A percentile compares a stretch with the other conserved stretches of the same genome.
Evolutionary conservation across 2,888 invertebrate species (phyloP).

Genomic region (Synergus japonicus): DNA sequence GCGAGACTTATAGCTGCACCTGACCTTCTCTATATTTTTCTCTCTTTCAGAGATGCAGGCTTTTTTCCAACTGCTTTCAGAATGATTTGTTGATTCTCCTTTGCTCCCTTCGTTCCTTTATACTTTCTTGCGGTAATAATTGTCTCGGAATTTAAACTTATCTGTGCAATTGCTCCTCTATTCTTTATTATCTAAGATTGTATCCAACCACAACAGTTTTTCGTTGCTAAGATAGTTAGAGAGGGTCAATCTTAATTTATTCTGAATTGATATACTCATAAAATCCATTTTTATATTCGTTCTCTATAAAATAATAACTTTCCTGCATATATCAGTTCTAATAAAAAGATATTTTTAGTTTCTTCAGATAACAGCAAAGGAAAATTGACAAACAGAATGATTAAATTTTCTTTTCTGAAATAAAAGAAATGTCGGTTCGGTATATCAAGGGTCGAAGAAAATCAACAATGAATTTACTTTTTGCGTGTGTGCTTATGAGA

Average conservation of each 20-base stretch:
- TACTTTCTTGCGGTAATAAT: conserved; percentile 28
- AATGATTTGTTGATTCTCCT: conserved; percentile 35
- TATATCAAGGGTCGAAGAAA: background rate
- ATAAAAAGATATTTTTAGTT: background rate
- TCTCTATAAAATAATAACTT: background rate
- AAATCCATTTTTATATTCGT: no score
- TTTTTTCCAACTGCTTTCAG: conserved; percentile 29
- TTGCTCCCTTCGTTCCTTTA: conserved; percentile 4
- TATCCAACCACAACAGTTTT: background rate
- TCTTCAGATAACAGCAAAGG: background rate
- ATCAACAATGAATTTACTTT: conserved; percentile 38
- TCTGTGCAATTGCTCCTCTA: conserved; percentile 21
- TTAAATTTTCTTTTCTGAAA: background rate
- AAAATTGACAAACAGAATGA: background rate
- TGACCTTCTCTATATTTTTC: conserved; percentile 38
- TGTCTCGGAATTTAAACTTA: conserved; percentile 16
- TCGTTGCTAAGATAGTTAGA: background rate
- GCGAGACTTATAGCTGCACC: conserved; percentile 41
- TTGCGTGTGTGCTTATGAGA: conserved; percentile 20
- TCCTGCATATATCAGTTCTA: background rate
- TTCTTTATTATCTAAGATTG: background rate
- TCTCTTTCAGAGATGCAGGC: conserved; percentile 30
- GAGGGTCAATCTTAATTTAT: background rate
- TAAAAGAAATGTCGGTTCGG: background rate
- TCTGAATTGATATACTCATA: no score